Base-by-base conservation (phyloP, 2,888 invertebrate genomes). In the Anodontia alba region DNA sequence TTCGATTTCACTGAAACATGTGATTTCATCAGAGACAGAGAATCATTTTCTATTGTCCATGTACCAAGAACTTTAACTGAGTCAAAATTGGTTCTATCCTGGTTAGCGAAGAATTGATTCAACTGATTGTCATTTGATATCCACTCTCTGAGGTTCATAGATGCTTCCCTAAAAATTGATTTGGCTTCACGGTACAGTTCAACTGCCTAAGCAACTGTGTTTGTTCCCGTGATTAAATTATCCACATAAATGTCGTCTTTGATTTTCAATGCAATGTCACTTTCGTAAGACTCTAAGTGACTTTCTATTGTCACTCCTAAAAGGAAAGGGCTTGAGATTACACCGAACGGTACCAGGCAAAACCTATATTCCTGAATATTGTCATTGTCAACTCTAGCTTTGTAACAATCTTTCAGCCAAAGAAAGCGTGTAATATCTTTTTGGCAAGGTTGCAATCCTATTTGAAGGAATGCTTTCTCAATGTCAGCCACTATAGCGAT, bases 81-180 rank as follows among this genome's bases (percentile, higher is more conserved):
- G 12, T 68, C 29, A n/a, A 15, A 51, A 20, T 20, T 70, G 3
- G 68, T 74, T 23, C 17, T 57, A 7, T 31, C 26, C 33, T 36
- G 51, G n/a, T n/a, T n/a, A n/a, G n/a, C n/a, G n/a, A n/a, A n/a
- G n/a, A 36, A 71, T 73, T n/a, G 33, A 5, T 71, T 73, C 23
- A 78, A 36, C 38, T 7, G 23, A 26, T 12, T 29, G 38, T 43
- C 51, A 54, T 78, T 81, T 12, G 81, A 42, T 26, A 36, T 42
- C 84, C 84, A 84, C 42, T 81, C 81, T 0, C 77, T 51, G 29
- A 77, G 57, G 49, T 81, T 81, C 74, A 78, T 78, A 8, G 62
- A 29, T 20, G 69, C 74, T 31, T 81, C 78, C 20, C 36, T 46
- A 38, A 81, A 81, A 0, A 81, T 81, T 2, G 33, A 26, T 54